Evolutionary conservation across 1,140 invertebrate genomes (phyloP).

Genomic region (Schlechtendalia chinensis): DNA sequence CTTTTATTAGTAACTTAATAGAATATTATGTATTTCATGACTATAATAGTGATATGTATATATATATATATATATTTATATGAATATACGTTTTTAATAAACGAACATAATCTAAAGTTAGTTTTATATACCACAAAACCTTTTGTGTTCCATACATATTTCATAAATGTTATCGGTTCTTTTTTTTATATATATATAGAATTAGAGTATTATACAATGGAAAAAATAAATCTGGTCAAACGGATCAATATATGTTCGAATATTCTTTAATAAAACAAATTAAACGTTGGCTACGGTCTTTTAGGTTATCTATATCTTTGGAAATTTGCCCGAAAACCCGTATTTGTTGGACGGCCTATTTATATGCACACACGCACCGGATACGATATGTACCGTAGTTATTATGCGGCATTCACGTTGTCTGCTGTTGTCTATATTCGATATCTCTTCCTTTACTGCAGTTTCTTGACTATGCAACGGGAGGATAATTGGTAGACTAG

Average conservation of each 20-base stretch:
- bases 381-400: not conserved
- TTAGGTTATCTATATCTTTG: constrained; percentile 13
- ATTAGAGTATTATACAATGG: not conserved
- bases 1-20: no score
- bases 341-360: not conserved
- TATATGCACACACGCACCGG: not conserved
- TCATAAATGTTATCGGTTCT: not conserved
- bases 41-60: no score
- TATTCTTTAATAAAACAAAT: constrained; percentile 15
- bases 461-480: not conserved
- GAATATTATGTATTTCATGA: no score
- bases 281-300: not conserved
- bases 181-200: not conserved
- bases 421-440: no score
- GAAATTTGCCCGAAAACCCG: constrained; percentile 8
- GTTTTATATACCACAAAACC: no score
- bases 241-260: not conserved
- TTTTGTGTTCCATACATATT: not conserved
- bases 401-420: constrained; percentile 25
- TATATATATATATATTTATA: no score
- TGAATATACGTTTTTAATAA: no score
- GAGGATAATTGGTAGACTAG: constrained; percentile 1
- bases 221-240: not conserved
- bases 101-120: no score
- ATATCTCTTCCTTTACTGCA: constrained; percentile 3